Evolutionary conservation across 2,888 invertebrate species (phyloP).

Genomic region (Neoaliturus tenellus): DNA sequence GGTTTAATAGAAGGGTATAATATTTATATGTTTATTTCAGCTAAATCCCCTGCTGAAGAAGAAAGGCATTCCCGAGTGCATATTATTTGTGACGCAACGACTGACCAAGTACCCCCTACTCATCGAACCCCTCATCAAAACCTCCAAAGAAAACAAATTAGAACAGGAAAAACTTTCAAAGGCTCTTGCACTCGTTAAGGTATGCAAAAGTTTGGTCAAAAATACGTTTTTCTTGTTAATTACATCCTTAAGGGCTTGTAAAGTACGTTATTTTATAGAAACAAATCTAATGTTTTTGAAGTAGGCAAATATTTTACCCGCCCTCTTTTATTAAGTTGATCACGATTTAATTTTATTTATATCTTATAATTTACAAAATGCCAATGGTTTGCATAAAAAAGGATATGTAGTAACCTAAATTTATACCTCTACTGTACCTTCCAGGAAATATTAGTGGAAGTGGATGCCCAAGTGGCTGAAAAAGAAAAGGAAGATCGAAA

Average conservation of each 20-base stretch:
- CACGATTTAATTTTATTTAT: no score
- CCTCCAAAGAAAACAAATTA: constrained; percentile 86
- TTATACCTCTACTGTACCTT: neutral
- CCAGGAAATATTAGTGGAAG: constrained; percentile 90
- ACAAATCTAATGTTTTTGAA: no score
- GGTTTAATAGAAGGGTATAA: neutral
- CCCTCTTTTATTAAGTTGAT: no score
- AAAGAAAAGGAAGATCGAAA: constrained; percentile 93
- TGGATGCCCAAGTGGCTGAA: constrained; percentile 95
- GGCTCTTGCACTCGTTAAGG: constrained; percentile 88
- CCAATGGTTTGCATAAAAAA: no score
- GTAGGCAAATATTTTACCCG: no score
- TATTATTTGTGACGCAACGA: constrained; percentile 95
- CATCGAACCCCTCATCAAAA: constrained; percentile 94
- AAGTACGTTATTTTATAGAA: no score
- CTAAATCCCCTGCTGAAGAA: constrained; percentile 92
- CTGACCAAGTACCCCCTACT: constrained; percentile 96
- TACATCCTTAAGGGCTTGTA: no score
- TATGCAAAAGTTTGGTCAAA: no score
- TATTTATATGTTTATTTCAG: constrained; percentile 65
- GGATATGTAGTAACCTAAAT: no score
- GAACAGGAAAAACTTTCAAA: constrained; percentile 88
- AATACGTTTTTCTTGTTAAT: no score
- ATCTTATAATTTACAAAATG: no score
- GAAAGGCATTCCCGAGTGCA: constrained; percentile 97